Evolutionary conservation across 1,140 invertebrate genomes (phyloP).

Genomic region (Drosophila nigrodunni): DNA sequence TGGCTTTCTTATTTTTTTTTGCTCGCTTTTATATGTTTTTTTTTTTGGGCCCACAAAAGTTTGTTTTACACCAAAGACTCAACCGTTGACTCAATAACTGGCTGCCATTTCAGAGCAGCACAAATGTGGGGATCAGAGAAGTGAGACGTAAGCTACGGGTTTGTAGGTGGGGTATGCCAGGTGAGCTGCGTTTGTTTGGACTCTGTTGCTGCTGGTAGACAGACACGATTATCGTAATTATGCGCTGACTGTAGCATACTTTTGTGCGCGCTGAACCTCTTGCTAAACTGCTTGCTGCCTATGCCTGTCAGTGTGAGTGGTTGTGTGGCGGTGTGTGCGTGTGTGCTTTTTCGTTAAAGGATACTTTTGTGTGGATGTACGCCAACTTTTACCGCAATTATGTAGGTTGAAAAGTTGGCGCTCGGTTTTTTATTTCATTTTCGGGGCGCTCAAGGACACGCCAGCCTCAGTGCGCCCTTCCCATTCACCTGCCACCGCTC

Average conservation of each 20-base stretch:
- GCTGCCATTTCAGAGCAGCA: slow-evolving; percentile 29
- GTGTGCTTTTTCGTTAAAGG: slow-evolving; percentile 39
- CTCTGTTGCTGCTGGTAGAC: slow-evolving; percentile 53
- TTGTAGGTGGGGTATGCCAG: slow-evolving; percentile 19
- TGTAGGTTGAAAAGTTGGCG: slow-evolving; percentile 76
- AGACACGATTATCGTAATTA: slow-evolving; percentile 79
- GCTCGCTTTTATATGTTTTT: slow-evolving; percentile 9
- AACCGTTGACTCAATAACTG: slow-evolving; percentile 77
- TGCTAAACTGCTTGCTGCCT: slow-evolving; percentile 47
- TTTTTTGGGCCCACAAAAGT: slow-evolving; percentile 61
- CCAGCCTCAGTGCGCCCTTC: slow-evolving; percentile 15
- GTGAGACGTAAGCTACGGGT: not conserved
- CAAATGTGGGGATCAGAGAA: not conserved
- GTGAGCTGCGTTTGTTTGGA: slow-evolving; percentile 40
- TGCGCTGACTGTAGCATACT: slow-evolving; percentile 79
- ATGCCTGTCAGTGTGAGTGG: slow-evolving; percentile 15
- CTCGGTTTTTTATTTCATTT: slow-evolving; percentile 63
- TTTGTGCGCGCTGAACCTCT: slow-evolving; percentile 67
- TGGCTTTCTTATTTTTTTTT: slow-evolving; percentile 54
- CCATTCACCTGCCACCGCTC: not conserved
- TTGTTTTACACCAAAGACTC: slow-evolving; percentile 73
- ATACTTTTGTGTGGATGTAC: slow-evolving; percentile 44
- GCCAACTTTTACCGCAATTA: slow-evolving; percentile 78
- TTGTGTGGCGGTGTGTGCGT: slow-evolving; percentile 7
- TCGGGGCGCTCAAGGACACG: slow-evolving; percentile 63